Evolutionary conservation across 1,140 invertebrate genomes (phyloP).

Genomic region (Macrocentrus cingulum): DNA sequence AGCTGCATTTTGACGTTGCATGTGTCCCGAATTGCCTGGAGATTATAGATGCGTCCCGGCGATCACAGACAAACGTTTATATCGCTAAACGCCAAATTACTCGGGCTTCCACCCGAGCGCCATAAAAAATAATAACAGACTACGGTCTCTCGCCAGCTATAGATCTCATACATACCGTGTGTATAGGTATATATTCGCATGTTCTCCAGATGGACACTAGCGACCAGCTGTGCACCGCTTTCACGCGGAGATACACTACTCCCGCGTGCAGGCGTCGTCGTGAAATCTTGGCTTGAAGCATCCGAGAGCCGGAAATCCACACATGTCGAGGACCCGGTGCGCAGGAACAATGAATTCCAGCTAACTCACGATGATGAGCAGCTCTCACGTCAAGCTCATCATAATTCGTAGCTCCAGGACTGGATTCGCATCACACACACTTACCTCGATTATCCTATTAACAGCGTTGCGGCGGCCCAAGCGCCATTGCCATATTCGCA

Average conservation of each 20-base stretch:
- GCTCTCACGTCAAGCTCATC: too few species aligned
- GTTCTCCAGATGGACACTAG: too few species aligned
- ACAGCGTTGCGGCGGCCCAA: too few species aligned
- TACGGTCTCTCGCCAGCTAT: conserved; percentile 13
- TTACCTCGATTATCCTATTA: too few species aligned
- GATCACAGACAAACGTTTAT: conserved; percentile 56
- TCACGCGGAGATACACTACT: background rate
- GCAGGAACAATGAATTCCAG: too few species aligned
- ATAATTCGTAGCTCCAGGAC: too few species aligned
- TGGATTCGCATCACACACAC: too few species aligned
- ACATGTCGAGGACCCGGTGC: too few species aligned
- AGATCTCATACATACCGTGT: conserved; percentile 6
- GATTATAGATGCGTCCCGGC: conserved; percentile 49
- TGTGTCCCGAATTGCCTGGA: conserved; percentile 35
- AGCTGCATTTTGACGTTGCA: conserved; percentile 40
- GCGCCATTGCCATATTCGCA: too few species aligned
- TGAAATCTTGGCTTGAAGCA: background rate
- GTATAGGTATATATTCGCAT: background rate
- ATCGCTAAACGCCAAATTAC: conserved; percentile 56
- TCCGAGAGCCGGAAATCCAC: background rate
- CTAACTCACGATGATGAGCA: too few species aligned
- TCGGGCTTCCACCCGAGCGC: conserved; percentile 30
- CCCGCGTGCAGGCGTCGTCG: background rate
- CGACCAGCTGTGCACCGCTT: background rate
- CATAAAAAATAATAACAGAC: conserved; percentile 52